Conservation (phyloP, 2,888 invertebrate species). For the Erebia epiphron region DNA sequence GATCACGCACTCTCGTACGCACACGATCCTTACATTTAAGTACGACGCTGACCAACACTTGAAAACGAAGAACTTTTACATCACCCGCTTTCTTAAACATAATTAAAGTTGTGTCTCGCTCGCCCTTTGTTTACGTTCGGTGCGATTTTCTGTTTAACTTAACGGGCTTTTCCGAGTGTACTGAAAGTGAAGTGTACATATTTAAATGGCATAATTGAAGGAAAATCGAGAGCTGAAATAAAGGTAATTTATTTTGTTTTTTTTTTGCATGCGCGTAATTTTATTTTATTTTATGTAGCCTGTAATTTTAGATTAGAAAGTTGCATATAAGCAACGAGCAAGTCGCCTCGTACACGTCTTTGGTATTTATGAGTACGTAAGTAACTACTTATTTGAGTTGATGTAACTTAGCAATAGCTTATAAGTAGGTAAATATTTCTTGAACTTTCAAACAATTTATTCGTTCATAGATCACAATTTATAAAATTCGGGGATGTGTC, state of each 20-base stretch:
- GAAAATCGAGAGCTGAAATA: slow-evolving; percentile 61
- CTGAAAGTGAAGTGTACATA: slow-evolving; percentile 71
- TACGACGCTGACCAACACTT: slow-evolving; percentile 26
- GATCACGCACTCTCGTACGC: slow-evolving; percentile 48
- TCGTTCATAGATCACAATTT: slow-evolving; percentile 26
- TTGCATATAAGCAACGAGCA: slow-evolving; percentile 72
- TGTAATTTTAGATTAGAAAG: slow-evolving; percentile 74
- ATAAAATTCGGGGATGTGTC: slow-evolving; percentile 36
- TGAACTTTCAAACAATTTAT: slow-evolving; percentile 30
- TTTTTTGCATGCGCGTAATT: slow-evolving; percentile 13
- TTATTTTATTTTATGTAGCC: slow-evolving; percentile 27
- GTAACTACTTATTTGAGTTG: slow-evolving; percentile 69
- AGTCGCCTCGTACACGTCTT: slow-evolving; percentile 67
- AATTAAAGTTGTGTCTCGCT: slow-evolving; percentile 46
- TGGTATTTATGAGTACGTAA: slow-evolving; percentile 62
- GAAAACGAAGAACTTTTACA: slow-evolving; percentile 12
- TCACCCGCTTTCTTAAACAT: slow-evolving; percentile 13
- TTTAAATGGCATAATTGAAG: slow-evolving; percentile 59
- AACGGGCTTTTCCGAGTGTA: slow-evolving; percentile 61
- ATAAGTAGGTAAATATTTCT: slow-evolving; percentile 46
- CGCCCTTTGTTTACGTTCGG: slow-evolving; percentile 54
- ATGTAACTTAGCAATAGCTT: slow-evolving; percentile 70
- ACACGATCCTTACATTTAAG: slow-evolving; percentile 45
- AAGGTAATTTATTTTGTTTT: slow-evolving; percentile 59
- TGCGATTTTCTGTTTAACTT: slow-evolving; percentile 51